Base-by-base conservation (phyloP, 2,888 invertebrate species). In the Ecliptopera silaceata region DNA sequence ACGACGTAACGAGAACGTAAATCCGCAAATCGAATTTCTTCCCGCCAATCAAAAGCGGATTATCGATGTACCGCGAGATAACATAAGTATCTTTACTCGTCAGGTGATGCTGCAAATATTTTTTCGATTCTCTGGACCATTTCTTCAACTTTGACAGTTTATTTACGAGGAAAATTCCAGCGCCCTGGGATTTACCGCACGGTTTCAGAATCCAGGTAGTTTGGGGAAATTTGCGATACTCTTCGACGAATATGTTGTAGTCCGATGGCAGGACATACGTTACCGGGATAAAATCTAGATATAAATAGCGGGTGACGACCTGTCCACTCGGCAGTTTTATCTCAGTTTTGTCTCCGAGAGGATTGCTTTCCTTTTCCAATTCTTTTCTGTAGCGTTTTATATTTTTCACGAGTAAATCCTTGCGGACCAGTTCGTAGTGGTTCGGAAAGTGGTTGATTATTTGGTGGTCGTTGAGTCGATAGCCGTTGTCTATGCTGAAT, bases 121-220 rank as follows among this genome's bases (percentile, higher is more conserved):
- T 96, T 82, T 96, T 96, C 0, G 96, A 95, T 85, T 97, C 97
- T 13, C 96, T 92, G 0, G 96, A 96, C 96, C 96, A 97, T 77
- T 95, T 94, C 77, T 97, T 98, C 49, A 98, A 87, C 86, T 98
- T 97, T 3, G 97, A 97, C 50, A 98, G 87, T 88, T 97, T 97
- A 80, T 98, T 98, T 64, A 98, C 97, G 50, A 98, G 92, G 83
- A 97, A 98, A 76, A 98, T 98, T 8, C 98, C 98, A 10, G 96
- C 94, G 0, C 97, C 97, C 80, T 96, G 96, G 1, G 98, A 97
- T 86, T 98, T 96, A 10, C 97, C 97, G 77, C 97, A 97, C 0
- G 98, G 98, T 80, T 98, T 98, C 95, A 98, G 96, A 59, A 98
- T 98, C 98, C 98, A 98, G 0, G 98, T 98, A 66, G 96, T 96